A percentile compares a stretch with the other conserved stretches of the same genome.
Evolutionary conservation across 2,113 vertebrate genomes (phyloP).

Genomic region (Malaclemys terrapin): DNA sequence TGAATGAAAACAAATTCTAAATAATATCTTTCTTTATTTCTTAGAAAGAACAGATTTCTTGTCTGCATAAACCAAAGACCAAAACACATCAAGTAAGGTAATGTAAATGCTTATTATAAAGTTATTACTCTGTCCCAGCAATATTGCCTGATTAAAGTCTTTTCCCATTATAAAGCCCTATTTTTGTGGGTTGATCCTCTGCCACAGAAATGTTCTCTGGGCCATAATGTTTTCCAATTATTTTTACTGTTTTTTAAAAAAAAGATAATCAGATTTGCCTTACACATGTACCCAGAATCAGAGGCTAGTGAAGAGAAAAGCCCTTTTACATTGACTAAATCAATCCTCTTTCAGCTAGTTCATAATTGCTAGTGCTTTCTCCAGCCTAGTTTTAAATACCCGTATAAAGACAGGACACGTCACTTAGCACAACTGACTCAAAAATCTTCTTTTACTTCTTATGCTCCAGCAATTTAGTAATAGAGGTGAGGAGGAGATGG

Average conservation of each 20-base stretch:
- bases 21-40: conserved; percentile 9
- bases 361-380: background rate
- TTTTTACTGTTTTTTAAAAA: background rate
- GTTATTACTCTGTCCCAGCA: background rate
- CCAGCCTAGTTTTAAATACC: background rate
- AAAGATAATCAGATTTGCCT: background rate
- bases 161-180: background rate
- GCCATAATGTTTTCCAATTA: background rate
- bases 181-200: background rate
- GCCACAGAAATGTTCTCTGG: background rate
- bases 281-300: background rate
- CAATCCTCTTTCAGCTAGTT: background rate
- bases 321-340: background rate
- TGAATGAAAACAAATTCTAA: background rate
- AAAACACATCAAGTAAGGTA: background rate
- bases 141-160: background rate
- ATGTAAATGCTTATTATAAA: background rate
- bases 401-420: background rate
- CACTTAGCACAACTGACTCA: background rate
- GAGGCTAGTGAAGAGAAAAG: background rate
- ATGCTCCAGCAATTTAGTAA: background rate
- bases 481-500: accelerated
- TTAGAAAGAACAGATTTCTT: conserved; percentile 81
- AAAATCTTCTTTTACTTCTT: background rate
- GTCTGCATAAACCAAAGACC: conserved; percentile 62